Evolutionary conservation across 1,140 invertebrate species (phyloP).

Genomic region (Drosophila kohkoa): DNA sequence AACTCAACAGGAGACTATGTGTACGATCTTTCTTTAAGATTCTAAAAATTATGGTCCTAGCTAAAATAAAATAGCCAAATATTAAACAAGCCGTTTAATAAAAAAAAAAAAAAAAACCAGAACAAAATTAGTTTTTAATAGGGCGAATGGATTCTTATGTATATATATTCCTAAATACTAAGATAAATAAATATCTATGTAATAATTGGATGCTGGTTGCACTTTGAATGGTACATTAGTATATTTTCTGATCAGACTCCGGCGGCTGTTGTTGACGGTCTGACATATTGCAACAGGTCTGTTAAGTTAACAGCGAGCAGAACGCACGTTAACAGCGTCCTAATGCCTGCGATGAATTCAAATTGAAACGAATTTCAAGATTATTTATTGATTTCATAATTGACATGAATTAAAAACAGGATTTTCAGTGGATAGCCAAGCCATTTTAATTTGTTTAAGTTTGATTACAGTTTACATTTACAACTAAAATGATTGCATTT

Average conservation of each 20-base stretch:
- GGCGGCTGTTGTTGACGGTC: too few relatives aligned
- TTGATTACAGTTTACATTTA: slow-evolving; percentile 78
- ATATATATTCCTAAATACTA: too few relatives aligned
- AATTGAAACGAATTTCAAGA: background rate
- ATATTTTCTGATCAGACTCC: slow-evolving; percentile 14
- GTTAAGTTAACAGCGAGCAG: slow-evolving; percentile 15
- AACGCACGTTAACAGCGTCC: background rate
- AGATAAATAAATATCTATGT: too few relatives aligned
- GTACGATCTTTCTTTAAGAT: too few relatives aligned
- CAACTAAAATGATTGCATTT: slow-evolving; percentile 78
- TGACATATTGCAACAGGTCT: background rate
- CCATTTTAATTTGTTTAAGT: slow-evolving; percentile 76
- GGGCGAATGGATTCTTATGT: too few relatives aligned
- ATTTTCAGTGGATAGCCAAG: slow-evolving; percentile 67
- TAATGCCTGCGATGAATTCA: background rate
- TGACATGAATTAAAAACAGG: slow-evolving; percentile 17
- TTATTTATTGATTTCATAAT: background rate
- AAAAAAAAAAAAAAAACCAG: too few relatives aligned
- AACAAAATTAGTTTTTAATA: too few relatives aligned
- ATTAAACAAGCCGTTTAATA: too few relatives aligned
- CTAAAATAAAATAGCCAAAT: too few relatives aligned
- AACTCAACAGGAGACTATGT: too few relatives aligned
- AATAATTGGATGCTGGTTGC: slow-evolving; percentile 51
- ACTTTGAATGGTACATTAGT: slow-evolving; percentile 68
- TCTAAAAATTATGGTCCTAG: too few relatives aligned